Evolutionary conservation across 2,888 invertebrate species (phyloP), one percentile per base, ranked within the genome.

Genomic region (Rhorus exstirpatorius): DNA sequence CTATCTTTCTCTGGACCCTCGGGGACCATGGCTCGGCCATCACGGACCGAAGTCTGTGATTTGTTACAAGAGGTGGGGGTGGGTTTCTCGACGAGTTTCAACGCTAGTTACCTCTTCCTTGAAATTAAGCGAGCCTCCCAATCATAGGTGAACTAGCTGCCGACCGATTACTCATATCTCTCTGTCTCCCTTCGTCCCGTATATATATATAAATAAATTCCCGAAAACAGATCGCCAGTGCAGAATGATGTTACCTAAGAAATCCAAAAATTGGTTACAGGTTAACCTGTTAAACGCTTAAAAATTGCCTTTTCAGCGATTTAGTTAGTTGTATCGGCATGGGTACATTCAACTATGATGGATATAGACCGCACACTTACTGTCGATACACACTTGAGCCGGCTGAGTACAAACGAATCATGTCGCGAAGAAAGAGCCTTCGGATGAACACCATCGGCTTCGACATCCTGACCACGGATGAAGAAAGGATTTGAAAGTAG

Each of bases 1-100:
- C 77, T 72, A 0, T 49, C 35, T 12, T 24, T 38, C 14, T 53
- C 31, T 67, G 17, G 67, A 68, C 81, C 78, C 78, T 81, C 74
- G 74, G 81, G 81, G 78, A 72, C 60, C 75, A 35, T 44, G 38
- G 38, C 24, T 63, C 68, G 78, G 74, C 78, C 78, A 78, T 81
- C 78, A 61, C 58, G 44, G 58, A 71, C 8, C 74, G 68, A 38
- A 61, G 60, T 24, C 68, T 41, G 80, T 60, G 49, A 58, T 74
- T 49, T 49, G 63, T 58, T 41, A 61, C 51, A 60, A 67, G 55
- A 65, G 72, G 78, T 60, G 68, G 75, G 61, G 75, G 70, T 63
- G 55, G 65, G 35, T 70, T 63, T 46, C 38, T 71, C 63, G 55
- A 31, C n/a, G 70, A 77, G 71, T 53, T 61, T 38, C 58, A 46